phyloP scores from a whole-genome alignment of 2,113 vertebrate species.

The Craseonycteris thonglongyai region DNA sequence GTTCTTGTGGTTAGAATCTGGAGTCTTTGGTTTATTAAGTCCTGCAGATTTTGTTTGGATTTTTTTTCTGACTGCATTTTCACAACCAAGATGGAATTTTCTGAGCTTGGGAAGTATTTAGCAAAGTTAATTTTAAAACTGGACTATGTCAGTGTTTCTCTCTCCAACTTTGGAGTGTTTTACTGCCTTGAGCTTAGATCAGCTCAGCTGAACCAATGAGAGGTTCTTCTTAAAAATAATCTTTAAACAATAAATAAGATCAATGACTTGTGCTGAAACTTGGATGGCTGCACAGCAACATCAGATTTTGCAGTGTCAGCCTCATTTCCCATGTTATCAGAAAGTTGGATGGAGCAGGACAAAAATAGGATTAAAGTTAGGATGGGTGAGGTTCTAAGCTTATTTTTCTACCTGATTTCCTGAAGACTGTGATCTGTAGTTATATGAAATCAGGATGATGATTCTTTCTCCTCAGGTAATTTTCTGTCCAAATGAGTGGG shows the following conservation, averaged over 20 bases:
- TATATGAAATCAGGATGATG: neutral
- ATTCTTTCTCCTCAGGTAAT: neutral
- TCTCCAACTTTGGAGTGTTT: conserved; percentile 52
- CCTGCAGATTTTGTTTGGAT: conserved; percentile 44
- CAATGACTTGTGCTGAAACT: neutral
- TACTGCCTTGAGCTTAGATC: conserved; percentile 53
- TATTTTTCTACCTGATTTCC: neutral
- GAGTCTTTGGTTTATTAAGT: conserved; percentile 61
- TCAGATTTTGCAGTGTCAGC: neutral
- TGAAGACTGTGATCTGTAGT: neutral
- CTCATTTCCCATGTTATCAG: neutral
- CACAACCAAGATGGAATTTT: conserved; percentile 52
- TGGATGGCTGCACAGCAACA: neutral
- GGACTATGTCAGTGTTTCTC: conserved; percentile 50
- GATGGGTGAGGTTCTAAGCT: neutral
- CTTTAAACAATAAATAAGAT: conserved; percentile 11
- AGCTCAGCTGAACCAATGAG: conserved; percentile 37
- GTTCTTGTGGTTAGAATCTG: conserved; percentile 55
- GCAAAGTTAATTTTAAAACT: conserved; percentile 68
- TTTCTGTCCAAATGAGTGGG: neutral
- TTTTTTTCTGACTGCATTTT: conserved; percentile 47
- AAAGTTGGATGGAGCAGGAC: neutral
- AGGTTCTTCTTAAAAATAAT: conserved; percentile 58
- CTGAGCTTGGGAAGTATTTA: conserved; percentile 58
- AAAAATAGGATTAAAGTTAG: neutral